Evolutionary conservation across 2,113 vertebrate genomes (phyloP), one percentile per base, ranked within the genome.

Genomic region (Dunckerocampus dactyliophorus): DNA sequence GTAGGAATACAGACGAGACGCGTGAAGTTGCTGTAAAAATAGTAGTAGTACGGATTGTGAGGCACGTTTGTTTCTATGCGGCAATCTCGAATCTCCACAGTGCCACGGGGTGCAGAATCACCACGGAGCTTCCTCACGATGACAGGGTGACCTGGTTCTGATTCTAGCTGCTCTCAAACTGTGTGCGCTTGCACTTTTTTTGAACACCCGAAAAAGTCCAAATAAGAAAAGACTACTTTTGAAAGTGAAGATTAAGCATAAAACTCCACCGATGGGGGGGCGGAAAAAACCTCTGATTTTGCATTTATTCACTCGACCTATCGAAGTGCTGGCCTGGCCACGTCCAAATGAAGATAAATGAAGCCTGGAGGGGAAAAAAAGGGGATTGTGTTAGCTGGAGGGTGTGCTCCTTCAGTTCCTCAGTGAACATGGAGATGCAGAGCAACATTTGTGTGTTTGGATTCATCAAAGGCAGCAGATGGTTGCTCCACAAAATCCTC

Each of bases 271-370:
- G 1, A 34, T 10, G 34, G 14, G 3, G 20, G 3, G n/a, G n/a
- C n/a, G n/a, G 55, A 57, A 43, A 56, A 31, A 16, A 54, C 4
- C 1, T 21, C 11, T 22, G 6, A 15, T 21, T 57, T 57, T 20
- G 37, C 20, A 15, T 57, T 57, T 49, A 39, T 43, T 19, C 16
- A 37, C 67, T 64, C 51, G 16, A 50, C 21, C 13, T 52, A 49
- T 34, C 3, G 31, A 34, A 34, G 4, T 8, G 31, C 43, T 45
- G 57, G 51, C 37, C 50, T 56, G 47, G 28, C 22, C 16, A 53
- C 15, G 7, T 74, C 45, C 73, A 63, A 61, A 67, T 75, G 17
- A 80, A 72, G 69, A 79, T 47, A 63, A 71, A 81, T 75, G 12
- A 14, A 19, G 46, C 6, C 17, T 37, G 58, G 42, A 65, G 48